Evolutionary conservation across 2,888 invertebrate species (phyloP).

Genomic region (Caenorhabditis wallacei): DNA sequence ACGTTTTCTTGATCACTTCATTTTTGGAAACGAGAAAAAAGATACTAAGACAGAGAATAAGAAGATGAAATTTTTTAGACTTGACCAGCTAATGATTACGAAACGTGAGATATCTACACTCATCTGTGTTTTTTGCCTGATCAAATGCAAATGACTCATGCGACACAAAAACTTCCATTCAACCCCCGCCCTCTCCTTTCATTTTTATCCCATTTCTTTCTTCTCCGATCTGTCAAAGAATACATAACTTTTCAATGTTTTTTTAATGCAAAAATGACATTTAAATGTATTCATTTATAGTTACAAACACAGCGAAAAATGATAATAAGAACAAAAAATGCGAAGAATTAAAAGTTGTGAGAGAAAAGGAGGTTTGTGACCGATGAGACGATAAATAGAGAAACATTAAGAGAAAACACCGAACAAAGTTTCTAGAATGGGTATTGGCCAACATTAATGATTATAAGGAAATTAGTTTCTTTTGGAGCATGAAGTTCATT

Average conservation of each 20-base stretch:
- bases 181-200: conserved; percentile 31
- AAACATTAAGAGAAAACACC: conserved; percentile 7
- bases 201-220: conserved; percentile 33
- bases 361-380: neutral
- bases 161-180: conserved; percentile 9
- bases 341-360: neutral
- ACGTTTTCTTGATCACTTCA: neutral
- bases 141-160: conserved; percentile 54
- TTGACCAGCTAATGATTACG: conserved; percentile 36
- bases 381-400: conserved; percentile 28
- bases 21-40: neutral
- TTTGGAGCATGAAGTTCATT: conserved; percentile 63
- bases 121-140: conserved; percentile 21
- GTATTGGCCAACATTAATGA: conserved; percentile 73
- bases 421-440: conserved; percentile 64
- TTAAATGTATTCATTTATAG: conserved; percentile 60
- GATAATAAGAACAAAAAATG: conserved; percentile 14
- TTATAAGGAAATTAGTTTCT: conserved; percentile 74
- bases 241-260: conserved; percentile 1
- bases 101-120: conserved; percentile 34
- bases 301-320: conserved; percentile 51
- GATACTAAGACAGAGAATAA: neutral
- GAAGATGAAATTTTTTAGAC: neutral
- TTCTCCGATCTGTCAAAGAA: conserved; percentile 25
- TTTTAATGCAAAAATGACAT: conserved; percentile 1